These are phyloP conservation scores for Chelmon rostratus DNA, from an alignment of 2,797 vertebrate genomes.

Conservation along the genomic window DNA sequence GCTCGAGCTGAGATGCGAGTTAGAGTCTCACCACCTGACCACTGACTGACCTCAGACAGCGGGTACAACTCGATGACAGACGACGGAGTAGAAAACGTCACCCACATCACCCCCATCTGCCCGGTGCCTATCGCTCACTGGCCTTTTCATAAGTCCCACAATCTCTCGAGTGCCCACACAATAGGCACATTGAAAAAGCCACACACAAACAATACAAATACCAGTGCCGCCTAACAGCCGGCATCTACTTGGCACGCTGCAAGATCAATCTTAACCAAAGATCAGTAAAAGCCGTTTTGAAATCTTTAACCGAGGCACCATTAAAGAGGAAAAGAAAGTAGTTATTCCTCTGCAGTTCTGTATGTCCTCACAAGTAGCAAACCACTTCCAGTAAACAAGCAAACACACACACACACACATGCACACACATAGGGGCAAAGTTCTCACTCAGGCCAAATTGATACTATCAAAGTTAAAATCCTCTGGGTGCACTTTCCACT, in stretches of 20 bases:
- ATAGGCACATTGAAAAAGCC: slow-evolving; percentile 73
- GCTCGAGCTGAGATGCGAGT: neutral
- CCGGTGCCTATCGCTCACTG: slow-evolving; percentile 80
- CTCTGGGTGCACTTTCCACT: slow-evolving; percentile 60
- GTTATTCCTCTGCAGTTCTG: neutral
- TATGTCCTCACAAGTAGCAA: too few species aligned
- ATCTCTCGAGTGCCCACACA: slow-evolving; percentile 63
- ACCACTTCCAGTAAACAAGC: slow-evolving; percentile 18
- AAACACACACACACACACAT: neutral
- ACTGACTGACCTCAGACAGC: slow-evolving; percentile 48
- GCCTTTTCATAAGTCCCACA: slow-evolving; percentile 64
- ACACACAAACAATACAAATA: slow-evolving; percentile 49
- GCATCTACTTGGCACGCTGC: slow-evolving; percentile 19
- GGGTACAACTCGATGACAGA: slow-evolving; percentile 43
- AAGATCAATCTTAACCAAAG: slow-evolving; percentile 21
- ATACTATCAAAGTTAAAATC: slow-evolving; percentile 37
- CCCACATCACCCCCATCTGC: slow-evolving; percentile 28
- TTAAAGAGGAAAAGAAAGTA: neutral
- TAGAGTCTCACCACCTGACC: slow-evolving; percentile 10
- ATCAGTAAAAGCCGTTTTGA: slow-evolving; percentile 12
- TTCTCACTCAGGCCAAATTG: slow-evolving; percentile 30
- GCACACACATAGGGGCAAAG: neutral
- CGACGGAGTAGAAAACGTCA: slow-evolving; percentile 63
- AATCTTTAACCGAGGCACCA: neutral
- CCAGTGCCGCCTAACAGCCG: slow-evolving; percentile 11